A percentile compares a stretch with the other conserved stretches of the same genome.
Conservation (phyloP, 2,113 vertebrate species). For the Lanius ludovicianus region DNA sequence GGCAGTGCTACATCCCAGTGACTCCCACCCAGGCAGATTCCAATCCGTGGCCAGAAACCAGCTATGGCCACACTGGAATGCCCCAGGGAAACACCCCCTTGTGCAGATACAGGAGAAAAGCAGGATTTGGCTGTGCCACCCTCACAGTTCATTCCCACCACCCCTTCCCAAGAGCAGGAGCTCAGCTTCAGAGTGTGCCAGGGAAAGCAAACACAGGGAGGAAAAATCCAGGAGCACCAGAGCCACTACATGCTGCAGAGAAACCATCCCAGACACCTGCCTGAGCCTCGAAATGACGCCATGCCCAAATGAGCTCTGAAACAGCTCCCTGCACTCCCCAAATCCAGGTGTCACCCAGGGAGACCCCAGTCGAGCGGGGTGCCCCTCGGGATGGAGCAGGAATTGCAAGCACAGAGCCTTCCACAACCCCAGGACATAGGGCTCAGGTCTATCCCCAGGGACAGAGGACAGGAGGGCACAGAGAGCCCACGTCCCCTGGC, state of each 20-base stretch:
- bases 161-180: background rate
- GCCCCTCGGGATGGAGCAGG: background rate
- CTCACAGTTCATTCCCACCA: background rate
- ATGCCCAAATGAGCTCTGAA: background rate
- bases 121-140: background rate
- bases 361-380: background rate
- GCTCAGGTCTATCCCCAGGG: background rate
- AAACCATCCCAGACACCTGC: background rate
- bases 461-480: background rate
- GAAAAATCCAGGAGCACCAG: background rate
- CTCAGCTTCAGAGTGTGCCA: background rate
- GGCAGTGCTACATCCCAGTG: background rate
- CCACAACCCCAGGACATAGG: background rate
- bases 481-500: background rate
- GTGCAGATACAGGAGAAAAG: background rate
- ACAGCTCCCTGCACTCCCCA: background rate
- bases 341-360: background rate
- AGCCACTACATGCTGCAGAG: background rate
- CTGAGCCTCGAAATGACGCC: accelerated
- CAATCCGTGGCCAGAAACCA: background rate
- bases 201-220: background rate
- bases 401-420: background rate
- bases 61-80: background rate
- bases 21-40: background rate
- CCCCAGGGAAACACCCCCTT: background rate